These are phyloP conservation scores for Amia ocellicauda DNA, from an alignment of 2,113 vertebrate genomes.

Conservation along the genomic window DNA sequence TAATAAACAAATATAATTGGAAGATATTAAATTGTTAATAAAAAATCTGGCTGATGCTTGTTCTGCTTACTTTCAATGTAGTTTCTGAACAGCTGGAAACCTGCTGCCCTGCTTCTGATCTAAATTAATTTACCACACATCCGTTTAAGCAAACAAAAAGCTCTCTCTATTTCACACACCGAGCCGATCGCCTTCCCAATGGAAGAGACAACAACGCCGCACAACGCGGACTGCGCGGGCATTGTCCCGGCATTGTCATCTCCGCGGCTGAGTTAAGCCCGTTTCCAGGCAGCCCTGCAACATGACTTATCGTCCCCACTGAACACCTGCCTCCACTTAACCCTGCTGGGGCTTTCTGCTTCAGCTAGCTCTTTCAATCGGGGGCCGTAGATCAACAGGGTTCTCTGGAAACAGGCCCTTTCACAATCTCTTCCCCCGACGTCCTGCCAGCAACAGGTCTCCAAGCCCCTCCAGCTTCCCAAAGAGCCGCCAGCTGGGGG, in stretches of 20 bases:
- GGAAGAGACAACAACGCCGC: conserved; percentile 30
- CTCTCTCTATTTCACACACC: conserved; percentile 45
- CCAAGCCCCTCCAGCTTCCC: conserved; percentile 46
- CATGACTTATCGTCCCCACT: conserved; percentile 28
- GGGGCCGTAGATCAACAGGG: conserved; percentile 46
- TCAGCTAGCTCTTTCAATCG: conserved; percentile 69
- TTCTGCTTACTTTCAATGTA: not conserved
- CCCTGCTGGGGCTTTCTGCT: conserved; percentile 72
- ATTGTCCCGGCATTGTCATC: not conserved
- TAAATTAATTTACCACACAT: conserved; percentile 58
- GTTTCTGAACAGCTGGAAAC: not conserved
- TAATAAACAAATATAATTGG: not conserved
- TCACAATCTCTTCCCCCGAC: conserved; percentile 55
- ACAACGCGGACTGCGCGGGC: too few species aligned
- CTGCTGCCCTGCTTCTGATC: conserved; percentile 36
- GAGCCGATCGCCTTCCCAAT: conserved; percentile 53
- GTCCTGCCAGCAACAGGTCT: conserved; percentile 49
- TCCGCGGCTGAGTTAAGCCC: conserved; percentile 40
- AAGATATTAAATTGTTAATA: not conserved
- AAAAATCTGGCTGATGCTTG: not conserved
- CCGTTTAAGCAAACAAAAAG: conserved; percentile 46
- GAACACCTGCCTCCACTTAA: conserved; percentile 75
- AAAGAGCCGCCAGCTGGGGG: conserved; percentile 49
- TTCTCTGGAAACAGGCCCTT: conserved; percentile 43
- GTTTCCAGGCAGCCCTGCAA: conserved; percentile 27